Evolutionary conservation across 2,797 vertebrate species (phyloP), one percentile per base, ranked within the genome.

Genomic region (Botia kubotai): DNA sequence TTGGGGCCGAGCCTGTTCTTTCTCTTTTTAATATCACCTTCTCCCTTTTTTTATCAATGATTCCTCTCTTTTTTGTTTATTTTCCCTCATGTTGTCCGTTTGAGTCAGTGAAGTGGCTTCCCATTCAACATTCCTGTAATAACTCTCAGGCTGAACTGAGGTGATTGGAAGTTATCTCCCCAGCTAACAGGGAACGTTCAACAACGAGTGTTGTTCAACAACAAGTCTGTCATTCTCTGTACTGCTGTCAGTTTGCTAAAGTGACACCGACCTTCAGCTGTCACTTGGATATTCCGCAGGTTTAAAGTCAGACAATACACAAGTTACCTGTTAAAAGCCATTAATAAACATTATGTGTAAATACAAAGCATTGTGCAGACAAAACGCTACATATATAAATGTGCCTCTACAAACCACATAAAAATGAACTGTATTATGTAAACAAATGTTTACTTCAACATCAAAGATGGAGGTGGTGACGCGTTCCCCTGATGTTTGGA

Each of bases 211-310:
- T n/a, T n/a, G 2, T 8, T 46, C 43, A 11, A 26, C 23, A 26
- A 26, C 23, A 2, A 26, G 23, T 26, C 23, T 26, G 23, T 26
- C 43, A 46, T 46, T 46, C 43, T 46, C 10, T 46, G 57, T 57
- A 36, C 81, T 69, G 68, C 58, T 11, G 11, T 79, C 75, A 26
- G 63, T 77, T 71, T 80, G 73, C 36, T 63, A 62, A 77, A 71
- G 57, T 39, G 72, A 75, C 75, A 79, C 84, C 65, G 63, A 79
- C 69, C 76, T 83, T 86, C 78, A 73, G 74, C 81, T 87, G 83
- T 86, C 84, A 85, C 26, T 43, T 39, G 80, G 80, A 91, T 46
- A 69, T 48, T 1, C 72, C 55, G 60, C 76, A 89, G 84, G 89
- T 23, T 19, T 67, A 71, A 33, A 74, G 17, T 16, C 39, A 10